These are phyloP conservation scores for Cryptoblepharus egeriae DNA, from an alignment of 2,797 vertebrate genomes.

Conservation along the genomic window DNA sequence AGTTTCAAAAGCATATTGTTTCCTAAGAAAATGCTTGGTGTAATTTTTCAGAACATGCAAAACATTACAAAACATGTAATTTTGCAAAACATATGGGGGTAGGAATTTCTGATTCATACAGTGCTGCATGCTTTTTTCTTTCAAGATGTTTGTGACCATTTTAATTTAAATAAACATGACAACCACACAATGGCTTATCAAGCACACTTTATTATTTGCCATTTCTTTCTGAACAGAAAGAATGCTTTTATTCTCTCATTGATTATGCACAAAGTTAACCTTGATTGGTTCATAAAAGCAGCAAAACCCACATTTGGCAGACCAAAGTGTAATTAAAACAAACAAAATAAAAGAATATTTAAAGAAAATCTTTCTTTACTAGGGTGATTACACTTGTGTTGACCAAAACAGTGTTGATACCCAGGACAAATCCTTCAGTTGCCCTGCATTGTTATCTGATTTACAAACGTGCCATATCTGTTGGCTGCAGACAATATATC, in stretches of 20 bases:
- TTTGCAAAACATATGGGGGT: constrained; percentile 2
- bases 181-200: neutral
- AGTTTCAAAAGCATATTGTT: neutral
- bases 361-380: neutral
- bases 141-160: constrained; percentile 18
- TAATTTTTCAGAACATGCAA: constrained; percentile 43
- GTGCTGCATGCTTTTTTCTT: constrained; percentile 1
- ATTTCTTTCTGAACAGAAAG: neutral
- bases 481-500: neutral
- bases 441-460: neutral
- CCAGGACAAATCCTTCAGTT: neutral
- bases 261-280: neutral
- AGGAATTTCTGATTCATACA: constrained; percentile 39
- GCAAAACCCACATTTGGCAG: neutral
- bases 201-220: neutral
- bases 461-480: neutral
- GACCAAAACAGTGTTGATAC: neutral
- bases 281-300: neutral
- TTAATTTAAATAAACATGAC: constrained; percentile 33
- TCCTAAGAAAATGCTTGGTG: constrained; percentile 13
- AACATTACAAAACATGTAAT: no score
- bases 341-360: neutral
- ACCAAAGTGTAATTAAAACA: neutral
- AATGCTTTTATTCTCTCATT: neutral
- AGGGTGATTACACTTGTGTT: neutral